Base-by-base conservation (phyloP, 2,888 invertebrate genomes). In the Coelinius sp. region DNA sequence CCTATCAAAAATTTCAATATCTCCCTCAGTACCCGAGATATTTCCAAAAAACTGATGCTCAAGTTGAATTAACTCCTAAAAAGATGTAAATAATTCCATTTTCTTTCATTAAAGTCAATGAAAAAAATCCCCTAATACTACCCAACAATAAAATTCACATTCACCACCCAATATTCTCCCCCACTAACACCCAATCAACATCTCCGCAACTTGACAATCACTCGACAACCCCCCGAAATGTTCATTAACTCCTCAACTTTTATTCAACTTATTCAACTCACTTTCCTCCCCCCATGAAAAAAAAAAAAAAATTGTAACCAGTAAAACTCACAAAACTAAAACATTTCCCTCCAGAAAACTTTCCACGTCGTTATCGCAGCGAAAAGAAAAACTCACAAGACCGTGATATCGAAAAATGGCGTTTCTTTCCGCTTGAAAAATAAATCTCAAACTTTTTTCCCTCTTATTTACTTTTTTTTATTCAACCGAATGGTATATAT, bases 371-470 rank as follows among this genome's bases (percentile, higher is more conserved):
- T 65, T 65, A 65, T 65, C 59, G 59, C 25, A 2, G 14, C 31
- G 31, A 38, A 41, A 14, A 24, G 41, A 22, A 49, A 65, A 65
- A 44, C 46, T 65, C 49, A 38, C 24, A 22, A 27, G 65, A 46
- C 65, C 63, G 65, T 46, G 66, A 59, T 66, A 66, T 59, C 59
- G 52, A 71, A 66, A 59, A 66, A 66, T 63, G 62, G 22, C 56
- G 41, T 66, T 59, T 59, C 31, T 35, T 59, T 20, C 22, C 27
- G 38, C 5, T 14, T 25, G 66, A 56, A 49, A 66, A 71, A 59
- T 71, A 71, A 66, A 69, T 63, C 52, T 49, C 24, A 24, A 63
- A 14, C 31, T 46, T 66, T 20, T 35, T n/a, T 7, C n/a, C 25
- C 25, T 53, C 24, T 53, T 59, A 27, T 59, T 31, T 35, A 31